phyloP scores from a whole-genome alignment of 2,888 invertebrate species.

The Drosophila pseudotakahashii region DNA sequence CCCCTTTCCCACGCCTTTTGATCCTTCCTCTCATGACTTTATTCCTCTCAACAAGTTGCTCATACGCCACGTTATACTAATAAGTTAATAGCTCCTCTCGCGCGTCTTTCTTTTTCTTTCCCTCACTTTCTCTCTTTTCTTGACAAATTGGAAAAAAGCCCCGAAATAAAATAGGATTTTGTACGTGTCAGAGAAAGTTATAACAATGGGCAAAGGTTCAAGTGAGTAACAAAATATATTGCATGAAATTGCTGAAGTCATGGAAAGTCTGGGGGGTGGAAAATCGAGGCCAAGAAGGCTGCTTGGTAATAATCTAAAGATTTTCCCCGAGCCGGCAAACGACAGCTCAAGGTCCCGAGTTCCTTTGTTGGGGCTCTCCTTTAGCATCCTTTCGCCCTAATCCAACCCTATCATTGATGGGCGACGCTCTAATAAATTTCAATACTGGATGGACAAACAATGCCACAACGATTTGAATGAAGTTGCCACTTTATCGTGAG shows the following conservation, averaged over 20 bases:
- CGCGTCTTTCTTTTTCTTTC: neutral
- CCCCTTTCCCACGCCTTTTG: neutral
- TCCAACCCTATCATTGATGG: constrained; percentile 44
- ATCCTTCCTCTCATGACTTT: constrained; percentile 28
- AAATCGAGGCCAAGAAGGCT: constrained; percentile 18
- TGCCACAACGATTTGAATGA: constrained; percentile 53
- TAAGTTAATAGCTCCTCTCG: constrained; percentile 65
- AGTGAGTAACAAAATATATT: constrained; percentile 57
- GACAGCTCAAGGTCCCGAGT: constrained; percentile 51
- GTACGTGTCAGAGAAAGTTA: constrained; percentile 60
- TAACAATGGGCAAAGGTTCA: constrained; percentile 45
- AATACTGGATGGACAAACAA: constrained; percentile 40
- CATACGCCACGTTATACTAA: constrained; percentile 69
- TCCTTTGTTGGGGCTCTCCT: constrained; percentile 8
- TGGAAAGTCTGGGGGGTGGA: constrained; percentile 4
- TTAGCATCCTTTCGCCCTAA: constrained; percentile 20
- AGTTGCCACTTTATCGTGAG: constrained; percentile 42
- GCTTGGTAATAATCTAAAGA: constrained; percentile 32
- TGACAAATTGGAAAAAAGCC: constrained; percentile 64
- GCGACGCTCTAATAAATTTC: constrained; percentile 53
- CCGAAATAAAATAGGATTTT: constrained; percentile 73
- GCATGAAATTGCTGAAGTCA: constrained; percentile 31
- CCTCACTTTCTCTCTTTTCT: constrained; percentile 11
- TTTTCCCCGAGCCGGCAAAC: constrained; percentile 27
- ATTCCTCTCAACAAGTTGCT: constrained; percentile 57